Percentiles rank a stretch among this genome's conserved stretches.
Evolutionary conservation across 2,888 invertebrate species (phyloP).

Genomic region (Anorthoa munda): DNA sequence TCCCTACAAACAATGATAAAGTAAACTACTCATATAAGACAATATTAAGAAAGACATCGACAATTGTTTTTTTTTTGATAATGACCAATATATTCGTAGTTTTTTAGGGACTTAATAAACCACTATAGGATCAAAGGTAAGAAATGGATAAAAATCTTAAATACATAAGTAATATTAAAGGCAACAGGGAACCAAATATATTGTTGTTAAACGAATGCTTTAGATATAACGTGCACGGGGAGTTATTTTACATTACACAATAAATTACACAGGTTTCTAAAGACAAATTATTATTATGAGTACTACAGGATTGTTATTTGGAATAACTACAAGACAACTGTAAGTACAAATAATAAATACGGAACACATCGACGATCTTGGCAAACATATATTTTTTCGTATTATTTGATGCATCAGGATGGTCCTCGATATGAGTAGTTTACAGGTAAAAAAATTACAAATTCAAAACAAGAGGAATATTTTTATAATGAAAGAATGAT

Average conservation of each 20-base stretch:
- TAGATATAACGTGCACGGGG: background rate
- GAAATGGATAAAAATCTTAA: background rate
- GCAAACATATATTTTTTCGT: background rate
- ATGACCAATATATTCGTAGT: background rate
- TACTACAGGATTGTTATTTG: conserved; percentile 8
- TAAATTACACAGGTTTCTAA: background rate
- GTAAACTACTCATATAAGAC: background rate
- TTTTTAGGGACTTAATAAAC: background rate
- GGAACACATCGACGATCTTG: conserved; percentile 8
- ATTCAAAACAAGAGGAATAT: background rate
- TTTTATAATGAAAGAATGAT: background rate
- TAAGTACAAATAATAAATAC: conserved; percentile 13
- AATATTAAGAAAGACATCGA: background rate
- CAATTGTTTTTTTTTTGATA: background rate
- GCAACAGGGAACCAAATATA: background rate
- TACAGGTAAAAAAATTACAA: background rate
- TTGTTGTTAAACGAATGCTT: background rate
- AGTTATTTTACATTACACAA: background rate
- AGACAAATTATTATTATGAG: background rate
- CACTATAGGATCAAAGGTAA: background rate
- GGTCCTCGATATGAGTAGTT: too few species aligned
- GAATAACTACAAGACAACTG: conserved; percentile 3
- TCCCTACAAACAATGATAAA: background rate
- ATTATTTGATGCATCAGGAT: background rate
- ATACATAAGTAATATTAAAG: background rate